Percentiles rank a stretch among this genome's conserved stretches.
These are phyloP conservation scores for Synanthedon tipuliformis DNA, from an alignment of 2,888 invertebrate species.

Conservation along the genomic window DNA sequence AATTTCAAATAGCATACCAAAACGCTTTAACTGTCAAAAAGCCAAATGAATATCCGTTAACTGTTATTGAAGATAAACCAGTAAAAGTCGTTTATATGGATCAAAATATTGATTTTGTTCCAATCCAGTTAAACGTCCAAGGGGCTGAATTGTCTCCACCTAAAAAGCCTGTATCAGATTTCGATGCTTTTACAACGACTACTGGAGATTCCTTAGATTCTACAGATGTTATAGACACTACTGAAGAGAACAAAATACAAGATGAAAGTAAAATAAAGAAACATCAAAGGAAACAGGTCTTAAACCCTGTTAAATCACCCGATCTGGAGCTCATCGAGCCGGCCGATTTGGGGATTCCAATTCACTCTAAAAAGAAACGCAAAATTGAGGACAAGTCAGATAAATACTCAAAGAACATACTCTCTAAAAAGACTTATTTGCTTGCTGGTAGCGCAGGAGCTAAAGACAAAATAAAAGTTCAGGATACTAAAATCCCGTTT, in stretches of 20 bases:
- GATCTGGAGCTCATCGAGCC: constrained; percentile 61
- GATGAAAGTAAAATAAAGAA: constrained; percentile 48
- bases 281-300: constrained; percentile 63
- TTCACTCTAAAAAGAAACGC: constrained; percentile 52
- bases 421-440: constrained; percentile 55
- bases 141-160: constrained; percentile 46
- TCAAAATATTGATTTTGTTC: constrained; percentile 29
- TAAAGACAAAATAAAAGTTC: constrained; percentile 19
- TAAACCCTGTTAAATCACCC: constrained; percentile 56
- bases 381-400: constrained; percentile 43
- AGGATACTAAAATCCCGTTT: constrained; percentile 19
- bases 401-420: constrained; percentile 34
- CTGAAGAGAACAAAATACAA: constrained; percentile 29
- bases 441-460: constrained; percentile 29
- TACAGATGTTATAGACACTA: constrained; percentile 27
- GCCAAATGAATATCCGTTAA: constrained; percentile 42
- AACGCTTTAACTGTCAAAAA: constrained; percentile 49
- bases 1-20: constrained; percentile 55
- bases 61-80: constrained; percentile 59
- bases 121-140: constrained; percentile 41
- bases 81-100: constrained; percentile 59
- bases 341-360: constrained; percentile 37
- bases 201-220: constrained; percentile 44
- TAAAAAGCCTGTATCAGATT: constrained; percentile 24
- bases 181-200: constrained; percentile 21